Conservation (phyloP, 2,888 invertebrate genomes). For the Drosophila suboccidentalis region DNA sequence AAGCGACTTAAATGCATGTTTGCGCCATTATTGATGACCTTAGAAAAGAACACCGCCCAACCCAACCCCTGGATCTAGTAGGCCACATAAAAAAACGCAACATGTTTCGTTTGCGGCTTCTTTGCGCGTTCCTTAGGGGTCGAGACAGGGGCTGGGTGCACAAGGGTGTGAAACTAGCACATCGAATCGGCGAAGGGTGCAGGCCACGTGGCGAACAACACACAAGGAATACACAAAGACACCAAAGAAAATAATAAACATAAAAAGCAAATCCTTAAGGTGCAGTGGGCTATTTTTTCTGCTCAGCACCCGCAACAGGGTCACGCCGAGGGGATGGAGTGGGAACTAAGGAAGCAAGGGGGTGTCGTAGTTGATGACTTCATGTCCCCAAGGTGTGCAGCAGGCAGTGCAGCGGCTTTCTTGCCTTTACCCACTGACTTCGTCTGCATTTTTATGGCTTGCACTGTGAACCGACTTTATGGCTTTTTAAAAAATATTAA, state of each 20-base stretch:
- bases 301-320: conserved; percentile 32
- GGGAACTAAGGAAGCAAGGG: background rate
- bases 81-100: conserved; percentile 64
- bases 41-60: conserved; percentile 29
- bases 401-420: conserved; percentile 47
- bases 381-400: conserved; percentile 57
- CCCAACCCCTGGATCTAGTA: conserved; percentile 27
- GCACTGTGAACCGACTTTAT: conserved; percentile 28
- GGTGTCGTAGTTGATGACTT: conserved; percentile 54
- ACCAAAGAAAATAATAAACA: conserved; percentile 63
- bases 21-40: conserved; percentile 80
- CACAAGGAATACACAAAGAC: conserved; percentile 17
- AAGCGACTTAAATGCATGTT: conserved; percentile 67
- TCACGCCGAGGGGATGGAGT: conserved; percentile 6
- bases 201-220: conserved; percentile 57
- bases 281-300: conserved; percentile 56
- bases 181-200: conserved; percentile 58
- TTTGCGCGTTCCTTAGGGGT: conserved; percentile 31
- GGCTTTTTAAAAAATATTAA: conserved; percentile 36
- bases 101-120: conserved; percentile 62
- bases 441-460: conserved; percentile 63
- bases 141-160: conserved; percentile 20
- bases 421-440: conserved; percentile 38
- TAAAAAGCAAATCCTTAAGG: conserved; percentile 69
- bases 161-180: conserved; percentile 69